Conservation (phyloP, 2,113 vertebrate genomes). For the Ramphastos sulfuratus region DNA sequence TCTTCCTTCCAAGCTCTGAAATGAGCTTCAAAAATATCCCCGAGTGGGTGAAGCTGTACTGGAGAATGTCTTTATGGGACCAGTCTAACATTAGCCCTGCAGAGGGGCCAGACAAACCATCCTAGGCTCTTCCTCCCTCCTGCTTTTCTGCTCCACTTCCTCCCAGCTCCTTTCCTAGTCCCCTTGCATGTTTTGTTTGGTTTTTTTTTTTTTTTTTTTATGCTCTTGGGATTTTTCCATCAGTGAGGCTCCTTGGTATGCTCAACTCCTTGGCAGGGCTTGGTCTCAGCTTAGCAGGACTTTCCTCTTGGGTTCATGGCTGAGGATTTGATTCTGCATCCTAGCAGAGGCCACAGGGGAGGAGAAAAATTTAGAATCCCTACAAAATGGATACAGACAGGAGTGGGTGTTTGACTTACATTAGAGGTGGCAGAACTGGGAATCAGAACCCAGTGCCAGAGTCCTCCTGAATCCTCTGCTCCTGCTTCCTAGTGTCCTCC, state of each 20-base stretch:
- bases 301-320: too few species aligned
- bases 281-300: too few species aligned
- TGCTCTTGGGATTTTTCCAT: too few species aligned
- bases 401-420: neutral
- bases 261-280: too few species aligned
- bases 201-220: neutral
- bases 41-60: neutral
- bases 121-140: neutral
- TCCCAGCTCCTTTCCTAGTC: neutral
- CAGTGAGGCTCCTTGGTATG: too few species aligned
- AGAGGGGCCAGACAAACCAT: conserved; percentile 22
- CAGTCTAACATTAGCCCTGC: neutral
- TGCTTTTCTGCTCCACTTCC: neutral
- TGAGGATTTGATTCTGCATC: neutral
- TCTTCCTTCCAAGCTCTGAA: neutral
- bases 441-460: neutral
- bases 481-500: neutral
- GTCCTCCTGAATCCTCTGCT: neutral
- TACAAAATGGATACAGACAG: neutral
- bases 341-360: neutral
- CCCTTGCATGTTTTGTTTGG: neutral
- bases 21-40: conserved; percentile 3
- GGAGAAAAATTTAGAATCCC: neutral
- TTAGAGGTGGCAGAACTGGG: neutral
- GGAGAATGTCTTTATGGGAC: neutral